phyloP scores from a whole-genome alignment of 2,113 vertebrate genomes.

The Patagioenas fasciata region DNA sequence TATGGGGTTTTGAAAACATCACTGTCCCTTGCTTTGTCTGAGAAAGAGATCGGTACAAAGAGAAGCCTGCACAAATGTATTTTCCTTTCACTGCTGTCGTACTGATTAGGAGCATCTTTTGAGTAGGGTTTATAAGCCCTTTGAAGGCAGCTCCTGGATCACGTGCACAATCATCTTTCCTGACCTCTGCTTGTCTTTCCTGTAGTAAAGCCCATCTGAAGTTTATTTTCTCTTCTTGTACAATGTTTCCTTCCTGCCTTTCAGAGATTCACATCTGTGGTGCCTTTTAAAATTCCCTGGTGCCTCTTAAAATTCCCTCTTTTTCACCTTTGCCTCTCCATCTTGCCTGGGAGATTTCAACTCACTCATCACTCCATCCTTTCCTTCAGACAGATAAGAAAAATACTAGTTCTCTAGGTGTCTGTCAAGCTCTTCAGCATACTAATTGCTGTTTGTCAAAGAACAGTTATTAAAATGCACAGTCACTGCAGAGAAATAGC shows the following conservation, averaged over 20 bases:
- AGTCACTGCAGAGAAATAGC: background rate
- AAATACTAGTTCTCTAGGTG: background rate
- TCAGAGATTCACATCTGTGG: background rate
- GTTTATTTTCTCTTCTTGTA: background rate
- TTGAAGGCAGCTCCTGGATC: background rate
- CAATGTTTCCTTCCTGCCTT: background rate
- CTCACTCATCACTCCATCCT: background rate
- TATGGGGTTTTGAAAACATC: background rate
- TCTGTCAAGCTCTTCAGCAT: slow-evolving; percentile 9
- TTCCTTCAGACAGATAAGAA: background rate
- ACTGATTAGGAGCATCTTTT: background rate
- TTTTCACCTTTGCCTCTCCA: background rate
- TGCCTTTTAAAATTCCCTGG: background rate
- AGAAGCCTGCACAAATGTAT: background rate
- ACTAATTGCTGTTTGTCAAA: slow-evolving; percentile 30
- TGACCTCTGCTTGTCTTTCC: background rate
- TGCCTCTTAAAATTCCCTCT: background rate
- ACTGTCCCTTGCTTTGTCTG: background rate
- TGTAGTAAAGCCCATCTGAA: background rate
- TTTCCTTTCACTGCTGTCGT: background rate
- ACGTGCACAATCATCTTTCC: background rate
- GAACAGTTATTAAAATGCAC: slow-evolving; percentile 8
- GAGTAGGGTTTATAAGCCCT: background rate
- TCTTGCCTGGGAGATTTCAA: background rate
- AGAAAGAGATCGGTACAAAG: background rate